Evolutionary conservation across 2,888 invertebrate species (phyloP).

Genomic region (Tridacna crocea): DNA sequence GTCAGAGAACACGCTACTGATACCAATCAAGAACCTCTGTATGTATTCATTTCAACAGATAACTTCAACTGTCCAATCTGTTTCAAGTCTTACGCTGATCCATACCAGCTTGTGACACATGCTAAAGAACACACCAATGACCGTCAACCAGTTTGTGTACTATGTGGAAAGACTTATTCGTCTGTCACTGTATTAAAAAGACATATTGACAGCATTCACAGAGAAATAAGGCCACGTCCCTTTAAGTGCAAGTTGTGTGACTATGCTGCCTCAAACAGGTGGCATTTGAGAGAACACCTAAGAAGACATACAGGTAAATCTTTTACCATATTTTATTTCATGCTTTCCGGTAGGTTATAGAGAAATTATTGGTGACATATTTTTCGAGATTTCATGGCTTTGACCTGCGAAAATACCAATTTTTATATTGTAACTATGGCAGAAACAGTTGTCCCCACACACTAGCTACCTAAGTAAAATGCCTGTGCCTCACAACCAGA

Average conservation of each 20-base stretch:
- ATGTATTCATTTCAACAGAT: conserved; percentile 47
- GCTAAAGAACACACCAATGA: conserved; percentile 49
- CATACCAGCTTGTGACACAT: conserved; percentile 44
- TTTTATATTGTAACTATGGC: too few relatives aligned
- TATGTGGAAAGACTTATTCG: conserved; percentile 52
- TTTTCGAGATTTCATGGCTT: too few relatives aligned
- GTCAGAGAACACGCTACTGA: conserved; percentile 36
- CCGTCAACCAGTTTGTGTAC: conserved; percentile 32
- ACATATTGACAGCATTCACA: conserved; percentile 54
- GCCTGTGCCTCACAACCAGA: too few relatives aligned
- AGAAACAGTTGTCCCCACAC: too few relatives aligned
- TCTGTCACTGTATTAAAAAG: conserved; percentile 46
- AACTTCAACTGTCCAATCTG: conserved; percentile 50
- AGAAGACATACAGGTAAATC: conserved; percentile 51
- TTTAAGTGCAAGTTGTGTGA: conserved; percentile 55
- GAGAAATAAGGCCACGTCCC: conserved; percentile 46
- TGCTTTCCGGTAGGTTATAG: too few relatives aligned
- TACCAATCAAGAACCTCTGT: conserved; percentile 43
- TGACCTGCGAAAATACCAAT: too few relatives aligned
- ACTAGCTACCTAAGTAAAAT: too few relatives aligned
- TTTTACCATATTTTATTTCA: background rate
- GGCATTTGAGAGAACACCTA: conserved; percentile 59
- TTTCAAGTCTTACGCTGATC: conserved; percentile 46
- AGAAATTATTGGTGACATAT: too few relatives aligned
- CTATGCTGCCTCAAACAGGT: conserved; percentile 52